These are phyloP conservation scores for Baryphthengus martii DNA, from an alignment of 2,113 vertebrate genomes.

Conservation along the genomic window DNA sequence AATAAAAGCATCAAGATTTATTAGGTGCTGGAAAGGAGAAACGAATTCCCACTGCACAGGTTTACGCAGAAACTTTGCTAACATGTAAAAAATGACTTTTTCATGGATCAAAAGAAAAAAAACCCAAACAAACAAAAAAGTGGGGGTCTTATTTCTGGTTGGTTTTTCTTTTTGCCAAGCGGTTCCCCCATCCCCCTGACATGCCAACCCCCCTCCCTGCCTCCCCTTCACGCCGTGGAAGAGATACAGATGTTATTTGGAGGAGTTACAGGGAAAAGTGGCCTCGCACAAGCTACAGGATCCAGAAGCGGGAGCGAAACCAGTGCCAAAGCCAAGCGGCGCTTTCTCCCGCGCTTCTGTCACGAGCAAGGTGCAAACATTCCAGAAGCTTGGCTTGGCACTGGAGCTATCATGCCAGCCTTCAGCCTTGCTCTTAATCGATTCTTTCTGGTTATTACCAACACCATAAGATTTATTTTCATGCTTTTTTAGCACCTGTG, in stretches of 20 bases:
- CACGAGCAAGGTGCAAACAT: not conserved
- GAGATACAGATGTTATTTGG: not conserved
- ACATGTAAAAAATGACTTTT: conserved; percentile 4
- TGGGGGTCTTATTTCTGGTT: not conserved
- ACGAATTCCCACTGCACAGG: not conserved
- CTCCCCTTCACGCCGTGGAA: not conserved
- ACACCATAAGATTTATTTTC: not conserved
- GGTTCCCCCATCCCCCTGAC: fast-evolving
- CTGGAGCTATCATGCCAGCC: not conserved
- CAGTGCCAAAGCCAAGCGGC: not conserved
- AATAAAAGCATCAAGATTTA: conserved; percentile 44
- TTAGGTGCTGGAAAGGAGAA: conserved; percentile 45
- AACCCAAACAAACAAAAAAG: not conserved
- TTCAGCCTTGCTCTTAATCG: not conserved
- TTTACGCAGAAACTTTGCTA: not conserved
- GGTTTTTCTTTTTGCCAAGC: not conserved
- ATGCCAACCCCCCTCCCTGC: not conserved
- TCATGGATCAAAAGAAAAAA: not conserved
- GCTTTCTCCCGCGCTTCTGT: not conserved
- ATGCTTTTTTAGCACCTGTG: not conserved
- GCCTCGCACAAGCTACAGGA: not conserved
- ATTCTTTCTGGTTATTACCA: not conserved
- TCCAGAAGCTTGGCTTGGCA: not conserved
- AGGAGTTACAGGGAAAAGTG: not conserved
- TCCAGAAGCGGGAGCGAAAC: not conserved